These are phyloP conservation scores for Myoxocephalus aenaeus DNA, from an alignment of 2,797 vertebrate species.

Conservation along the genomic window DNA sequence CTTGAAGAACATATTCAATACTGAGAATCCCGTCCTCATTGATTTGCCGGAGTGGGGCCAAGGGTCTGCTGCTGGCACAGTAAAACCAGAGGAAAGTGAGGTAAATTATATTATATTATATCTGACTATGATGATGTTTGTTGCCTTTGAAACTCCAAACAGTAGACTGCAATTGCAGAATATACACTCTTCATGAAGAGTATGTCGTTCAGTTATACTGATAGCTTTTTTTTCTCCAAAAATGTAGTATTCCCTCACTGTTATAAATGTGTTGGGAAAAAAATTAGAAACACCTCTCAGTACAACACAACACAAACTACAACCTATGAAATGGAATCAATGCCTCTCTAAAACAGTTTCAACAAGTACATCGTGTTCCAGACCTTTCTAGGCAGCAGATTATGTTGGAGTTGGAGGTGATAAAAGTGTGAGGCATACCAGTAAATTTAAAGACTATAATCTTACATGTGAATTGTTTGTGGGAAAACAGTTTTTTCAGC, in stretches of 20 bases:
- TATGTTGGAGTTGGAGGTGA: not conserved
- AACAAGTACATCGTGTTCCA: not conserved
- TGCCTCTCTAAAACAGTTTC: not conserved
- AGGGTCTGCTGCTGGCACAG: not conserved
- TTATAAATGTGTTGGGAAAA: not conserved
- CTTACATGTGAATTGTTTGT: not conserved
- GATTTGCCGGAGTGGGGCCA: constrained; percentile 34
- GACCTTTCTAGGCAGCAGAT: not conserved
- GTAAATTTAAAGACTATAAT: not conserved
- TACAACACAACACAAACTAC: not conserved
- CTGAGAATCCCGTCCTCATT: constrained; percentile 58
- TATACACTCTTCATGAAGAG: not conserved
- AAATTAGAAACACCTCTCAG: not conserved
- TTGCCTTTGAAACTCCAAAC: not conserved
- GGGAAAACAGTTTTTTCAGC: not conserved
- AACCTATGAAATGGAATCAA: not conserved
- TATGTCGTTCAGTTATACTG: not conserved
- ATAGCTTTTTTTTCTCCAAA: not conserved
- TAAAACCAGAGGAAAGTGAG: constrained; percentile 45
- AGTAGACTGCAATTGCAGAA: not conserved
- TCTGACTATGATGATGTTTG: not conserved
- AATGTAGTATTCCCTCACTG: not conserved
- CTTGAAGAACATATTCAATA: constrained; percentile 29
- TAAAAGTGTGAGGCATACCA: not conserved
- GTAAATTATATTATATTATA: constrained; percentile 26